These are phyloP conservation scores for Onychostoma macrolepis DNA, from an alignment of 2,113 vertebrate species.

Conservation along the genomic window DNA sequence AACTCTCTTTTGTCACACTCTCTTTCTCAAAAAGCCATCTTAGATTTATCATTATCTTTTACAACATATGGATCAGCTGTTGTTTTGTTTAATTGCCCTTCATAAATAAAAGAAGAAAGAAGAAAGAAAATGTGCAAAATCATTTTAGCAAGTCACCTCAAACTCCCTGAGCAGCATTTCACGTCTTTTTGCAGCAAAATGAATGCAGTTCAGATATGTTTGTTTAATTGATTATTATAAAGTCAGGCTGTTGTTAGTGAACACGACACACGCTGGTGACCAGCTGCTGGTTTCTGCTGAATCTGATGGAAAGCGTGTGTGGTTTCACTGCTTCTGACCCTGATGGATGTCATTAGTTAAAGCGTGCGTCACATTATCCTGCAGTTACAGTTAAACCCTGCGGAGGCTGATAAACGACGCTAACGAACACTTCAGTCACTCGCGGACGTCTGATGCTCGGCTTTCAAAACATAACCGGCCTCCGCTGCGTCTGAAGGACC, in stretches of 20 bases:
- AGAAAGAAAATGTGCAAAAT: background rate
- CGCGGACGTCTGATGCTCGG: too few species aligned
- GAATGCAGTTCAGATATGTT: background rate
- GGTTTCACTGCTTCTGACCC: background rate
- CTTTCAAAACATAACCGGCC: background rate
- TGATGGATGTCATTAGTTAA: background rate
- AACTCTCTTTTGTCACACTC: background rate
- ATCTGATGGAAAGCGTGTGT: background rate
- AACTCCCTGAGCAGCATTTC: background rate
- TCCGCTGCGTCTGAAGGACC: background rate
- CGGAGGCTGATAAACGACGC: background rate
- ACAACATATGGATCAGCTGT: background rate
- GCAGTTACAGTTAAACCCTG: background rate
- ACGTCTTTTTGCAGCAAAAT: background rate
- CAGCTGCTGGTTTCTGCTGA: background rate
- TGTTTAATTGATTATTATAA: background rate
- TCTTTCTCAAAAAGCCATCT: background rate
- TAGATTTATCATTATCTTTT: background rate
- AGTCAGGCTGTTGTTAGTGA: background rate
- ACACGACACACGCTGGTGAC: background rate
- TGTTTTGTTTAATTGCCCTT: background rate
- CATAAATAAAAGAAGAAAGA: background rate
- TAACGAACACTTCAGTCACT: constrained; percentile 11
- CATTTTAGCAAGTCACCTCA: too few species aligned
- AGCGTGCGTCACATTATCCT: background rate